Evolutionary conservation across 2,888 invertebrate genomes (phyloP).

Genomic region (Xestia rhomboidea): DNA sequence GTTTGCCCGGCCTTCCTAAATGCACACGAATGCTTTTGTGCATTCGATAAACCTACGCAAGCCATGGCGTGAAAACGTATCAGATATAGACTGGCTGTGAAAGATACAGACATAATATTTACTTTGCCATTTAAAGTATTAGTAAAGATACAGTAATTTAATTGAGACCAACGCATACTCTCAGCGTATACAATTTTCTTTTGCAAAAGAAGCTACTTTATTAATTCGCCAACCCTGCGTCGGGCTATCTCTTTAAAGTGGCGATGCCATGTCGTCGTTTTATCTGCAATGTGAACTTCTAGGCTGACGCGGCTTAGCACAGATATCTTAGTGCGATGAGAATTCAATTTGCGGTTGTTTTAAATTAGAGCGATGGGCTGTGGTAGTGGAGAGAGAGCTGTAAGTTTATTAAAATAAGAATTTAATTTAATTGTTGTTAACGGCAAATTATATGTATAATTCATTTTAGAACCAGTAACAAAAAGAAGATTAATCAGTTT

Average conservation of each 20-base stretch:
- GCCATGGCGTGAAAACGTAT: no score
- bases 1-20: not conserved
- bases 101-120: not conserved
- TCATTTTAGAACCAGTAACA: not conserved
- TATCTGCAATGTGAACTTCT: slow-evolving; percentile 63
- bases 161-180: not conserved
- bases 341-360: slow-evolving; percentile 53
- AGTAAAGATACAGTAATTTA: not conserved
- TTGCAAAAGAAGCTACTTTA: not conserved
- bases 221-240: slow-evolving; percentile 50
- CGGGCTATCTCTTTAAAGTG: slow-evolving; percentile 68
- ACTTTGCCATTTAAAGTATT: no score
- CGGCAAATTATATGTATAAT: not conserved
- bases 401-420: not conserved
- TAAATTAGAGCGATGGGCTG: slow-evolving; percentile 29
- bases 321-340: slow-evolving; percentile 55
- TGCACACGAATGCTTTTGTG: not conserved
- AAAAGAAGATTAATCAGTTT: not conserved
- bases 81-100: not conserved
- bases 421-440: not conserved
- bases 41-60: no score
- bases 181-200: not conserved
- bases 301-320: slow-evolving; percentile 41
- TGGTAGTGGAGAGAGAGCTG: not conserved
- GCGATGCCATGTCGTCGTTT: slow-evolving; percentile 64